Percentiles rank a stretch among this genome's conserved stretches.
Evolutionary conservation across 1,140 invertebrate genomes (phyloP).

Genomic region (Radopholus similis): DNA sequence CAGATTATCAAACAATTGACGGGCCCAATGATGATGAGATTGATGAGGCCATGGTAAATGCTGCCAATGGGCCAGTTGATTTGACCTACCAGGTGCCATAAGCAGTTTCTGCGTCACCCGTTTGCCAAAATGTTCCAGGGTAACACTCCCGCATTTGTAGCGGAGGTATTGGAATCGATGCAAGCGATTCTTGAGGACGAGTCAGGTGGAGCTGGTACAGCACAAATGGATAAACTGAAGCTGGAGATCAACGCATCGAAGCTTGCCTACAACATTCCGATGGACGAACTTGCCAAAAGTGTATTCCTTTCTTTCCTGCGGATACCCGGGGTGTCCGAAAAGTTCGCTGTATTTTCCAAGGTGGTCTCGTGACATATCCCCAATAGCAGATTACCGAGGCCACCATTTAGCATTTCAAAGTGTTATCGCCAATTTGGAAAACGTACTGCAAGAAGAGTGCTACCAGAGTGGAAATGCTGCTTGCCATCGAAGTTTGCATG

Average conservation of each 20-base stretch:
- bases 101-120: no score
- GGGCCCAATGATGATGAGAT: no score
- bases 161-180: slow-evolving; percentile 20
- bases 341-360: slow-evolving; percentile 18
- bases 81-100: no score
- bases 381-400: not conserved
- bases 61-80: no score
- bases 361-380: not conserved
- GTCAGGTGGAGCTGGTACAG: not conserved
- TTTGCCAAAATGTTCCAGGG: not conserved
- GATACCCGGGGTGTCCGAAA: slow-evolving; percentile 5
- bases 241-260: slow-evolving; percentile 31
- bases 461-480: slow-evolving; percentile 2
- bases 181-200: slow-evolving; percentile 6
- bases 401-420: slow-evolving; percentile 1
- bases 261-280: slow-evolving; percentile 20
- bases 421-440: slow-evolving; percentile 21
- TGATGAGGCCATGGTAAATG: no score
- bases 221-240: slow-evolving; percentile 20
- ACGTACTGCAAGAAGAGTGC: slow-evolving; percentile 15
- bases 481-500: slow-evolving; percentile 22
- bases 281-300: slow-evolving; percentile 14
- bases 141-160: not conserved
- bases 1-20: no score
- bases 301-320: slow-evolving; percentile 21